phyloP scores from a whole-genome alignment of 1,140 invertebrate genomes.

The Melipona quadrifasciata region DNA sequence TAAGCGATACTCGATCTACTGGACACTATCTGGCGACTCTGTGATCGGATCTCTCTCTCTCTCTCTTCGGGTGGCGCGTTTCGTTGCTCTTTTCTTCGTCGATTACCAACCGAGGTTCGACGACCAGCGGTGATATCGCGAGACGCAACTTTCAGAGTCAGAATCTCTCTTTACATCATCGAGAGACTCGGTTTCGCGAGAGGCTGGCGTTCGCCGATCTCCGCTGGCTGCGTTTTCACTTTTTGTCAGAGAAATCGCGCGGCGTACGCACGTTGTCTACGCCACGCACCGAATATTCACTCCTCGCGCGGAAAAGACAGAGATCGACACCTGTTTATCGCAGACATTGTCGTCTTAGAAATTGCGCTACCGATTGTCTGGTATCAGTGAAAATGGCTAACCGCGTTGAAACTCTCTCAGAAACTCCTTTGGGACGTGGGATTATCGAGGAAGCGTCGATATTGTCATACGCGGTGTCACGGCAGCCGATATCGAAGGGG shows the following conservation, averaged over 20 bases:
- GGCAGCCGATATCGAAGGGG: neutral
- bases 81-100: neutral
- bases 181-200: neutral
- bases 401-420: neutral
- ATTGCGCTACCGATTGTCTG: no score
- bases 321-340: no score
- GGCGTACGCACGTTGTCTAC: no score
- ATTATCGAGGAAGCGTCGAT: neutral
- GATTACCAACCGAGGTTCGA: conserved; percentile 21
- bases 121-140: neutral
- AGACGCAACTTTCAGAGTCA: neutral
- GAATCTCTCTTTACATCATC: conserved; percentile 1
- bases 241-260: conserved; percentile 60
- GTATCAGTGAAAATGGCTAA: no score
- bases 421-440: neutral
- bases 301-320: no score
- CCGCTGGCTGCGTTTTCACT: conserved; percentile 53
- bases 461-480: neutral
- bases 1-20: conserved; percentile 19
- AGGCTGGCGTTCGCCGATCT: conserved; percentile 18
- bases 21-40: conserved; percentile 1
- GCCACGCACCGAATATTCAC: conserved; percentile 11
- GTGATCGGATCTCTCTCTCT: neutral
- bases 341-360: no score
- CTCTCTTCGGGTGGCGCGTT: neutral